Base-by-base conservation (phyloP, 2,888 invertebrate genomes). In the Dolichomitus sp. region DNA sequence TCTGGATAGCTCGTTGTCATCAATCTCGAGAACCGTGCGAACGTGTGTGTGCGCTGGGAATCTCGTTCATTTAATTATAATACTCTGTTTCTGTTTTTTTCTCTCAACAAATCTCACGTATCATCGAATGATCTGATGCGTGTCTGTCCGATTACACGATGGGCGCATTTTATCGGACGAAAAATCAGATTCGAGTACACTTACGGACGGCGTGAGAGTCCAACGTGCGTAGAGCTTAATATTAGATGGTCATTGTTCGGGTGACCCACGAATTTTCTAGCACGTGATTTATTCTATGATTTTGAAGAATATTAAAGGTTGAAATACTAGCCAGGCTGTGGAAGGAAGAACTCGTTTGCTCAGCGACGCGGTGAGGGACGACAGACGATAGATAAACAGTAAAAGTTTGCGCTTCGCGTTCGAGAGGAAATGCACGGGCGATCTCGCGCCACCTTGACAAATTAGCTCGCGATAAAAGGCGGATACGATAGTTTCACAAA, bases 1-100 rank as follows among this genome's bases (percentile, higher is more conserved):
- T 76, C 57, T 76, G 66, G 66, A 23, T 19, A 57, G n/a, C 45
- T 68, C 75, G n/a, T 65, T 7, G 65, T 76, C 42, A 27, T 66
- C 48, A 37, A 33, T 66, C 45, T 57, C 45, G 33, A 57, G 66
- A 66, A 66, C 7, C 30, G 65, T 66, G 54, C 27, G 54, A 66
- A 50, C 23, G n/a, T 27, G 17, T 52, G 23, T 27, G n/a, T n/a
- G 5, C 12, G 59, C 14, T 42, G 11, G 52, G 54, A 52, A 54
- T 65, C 63, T 33, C 50, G 11, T 57, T 42, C 11, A 1, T 30
- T 42, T 9, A 11, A 54, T 74, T 42, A 7, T 65, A 12, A 17
- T 59, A 5, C 59, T 48, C 17, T 9, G 40, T 74, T 33, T 17
- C 19, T 37, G 2, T 27, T 59, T 54, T 68, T 68, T 69, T 11